Percentiles rank a stretch among this genome's conserved stretches.
These are phyloP conservation scores for Chloebia gouldiae DNA, from an alignment of 2,113 vertebrate genomes.

Conservation along the genomic window DNA sequence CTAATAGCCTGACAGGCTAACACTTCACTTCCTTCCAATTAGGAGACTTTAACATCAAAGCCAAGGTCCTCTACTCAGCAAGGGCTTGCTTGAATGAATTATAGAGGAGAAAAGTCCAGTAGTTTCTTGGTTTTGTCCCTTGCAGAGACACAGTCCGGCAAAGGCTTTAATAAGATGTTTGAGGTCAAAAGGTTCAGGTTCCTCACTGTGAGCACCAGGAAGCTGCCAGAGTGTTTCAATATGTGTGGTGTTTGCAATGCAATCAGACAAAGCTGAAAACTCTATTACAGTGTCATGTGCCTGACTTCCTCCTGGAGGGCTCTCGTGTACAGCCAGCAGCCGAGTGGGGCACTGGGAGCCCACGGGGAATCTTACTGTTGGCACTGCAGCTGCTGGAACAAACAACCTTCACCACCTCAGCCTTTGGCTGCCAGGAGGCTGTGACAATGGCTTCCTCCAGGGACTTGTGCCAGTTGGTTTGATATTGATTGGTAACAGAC, in stretches of 20 bases:
- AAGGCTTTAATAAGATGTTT: slow-evolving; percentile 83
- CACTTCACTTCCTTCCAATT: slow-evolving; percentile 99
- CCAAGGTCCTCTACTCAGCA: slow-evolving; percentile 82
- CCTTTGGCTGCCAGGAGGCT: not conserved
- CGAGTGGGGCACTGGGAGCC: not conserved
- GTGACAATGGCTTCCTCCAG: not conserved
- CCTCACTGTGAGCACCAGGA: slow-evolving; percentile 75
- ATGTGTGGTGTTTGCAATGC: slow-evolving; percentile 75
- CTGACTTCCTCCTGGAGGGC: slow-evolving; percentile 55
- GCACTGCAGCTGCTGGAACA: not conserved
- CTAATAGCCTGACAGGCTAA: slow-evolving; percentile 92
- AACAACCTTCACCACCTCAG: not conserved
- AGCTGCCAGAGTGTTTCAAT: slow-evolving; percentile 80
- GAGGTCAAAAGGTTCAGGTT: slow-evolving; percentile 79
- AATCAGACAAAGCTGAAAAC: slow-evolving; percentile 64
- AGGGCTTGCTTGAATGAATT: slow-evolving; percentile 83
- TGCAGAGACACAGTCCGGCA: slow-evolving; percentile 56
- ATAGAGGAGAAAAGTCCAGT: slow-evolving; percentile 80
- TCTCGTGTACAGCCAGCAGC: not conserved
- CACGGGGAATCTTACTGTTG: not conserved
- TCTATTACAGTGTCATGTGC: slow-evolving; percentile 46
- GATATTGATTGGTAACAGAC: not conserved
- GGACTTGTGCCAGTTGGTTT: not conserved
- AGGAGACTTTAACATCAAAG: slow-evolving; percentile 93
- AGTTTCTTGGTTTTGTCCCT: slow-evolving; percentile 70